Evolutionary conservation across 23 tunicate genomes (phyloP).

Genomic region (Styela clava): DNA sequence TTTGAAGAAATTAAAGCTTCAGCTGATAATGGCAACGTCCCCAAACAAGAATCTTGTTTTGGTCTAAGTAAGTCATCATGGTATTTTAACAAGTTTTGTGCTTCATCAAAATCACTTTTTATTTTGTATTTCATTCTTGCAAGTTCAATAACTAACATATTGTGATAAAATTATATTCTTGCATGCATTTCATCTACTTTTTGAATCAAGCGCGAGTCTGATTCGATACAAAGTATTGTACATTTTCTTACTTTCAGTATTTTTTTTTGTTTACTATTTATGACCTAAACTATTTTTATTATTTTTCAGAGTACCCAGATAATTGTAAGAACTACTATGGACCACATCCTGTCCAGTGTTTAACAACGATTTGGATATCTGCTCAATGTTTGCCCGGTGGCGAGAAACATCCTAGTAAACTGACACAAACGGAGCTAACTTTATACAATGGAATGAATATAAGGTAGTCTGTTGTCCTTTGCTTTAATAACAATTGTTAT

Average conservation of each 20-base stretch:
- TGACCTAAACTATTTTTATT: too few species aligned
- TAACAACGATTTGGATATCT: slow-evolving; percentile 6
- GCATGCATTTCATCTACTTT: too few species aligned
- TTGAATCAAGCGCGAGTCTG: too few species aligned
- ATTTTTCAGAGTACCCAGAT: slow-evolving; percentile 9
- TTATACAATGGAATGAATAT: slow-evolving; percentile 10
- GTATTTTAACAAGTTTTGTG: too few species aligned
- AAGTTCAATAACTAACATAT: too few species aligned
- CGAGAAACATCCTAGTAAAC: slow-evolving; percentile 18
- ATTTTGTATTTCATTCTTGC: too few species aligned
- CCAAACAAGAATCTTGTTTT: slow-evolving; percentile 23
- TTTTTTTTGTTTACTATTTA: too few species aligned
- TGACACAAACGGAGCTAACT: not conserved
- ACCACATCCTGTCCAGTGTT: slow-evolving; percentile 10
- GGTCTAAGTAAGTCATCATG: slow-evolving; percentile 14
- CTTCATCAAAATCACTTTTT: too few species aligned
- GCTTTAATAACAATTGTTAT: too few species aligned
- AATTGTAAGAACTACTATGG: slow-evolving; percentile 12
- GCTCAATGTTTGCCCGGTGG: slow-evolving; percentile 11
- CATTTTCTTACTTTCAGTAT: too few species aligned
- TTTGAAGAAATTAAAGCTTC: not conserved
- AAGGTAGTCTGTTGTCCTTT: not conserved
- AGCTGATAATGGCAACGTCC: slow-evolving; percentile 15
- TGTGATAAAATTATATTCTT: too few species aligned
- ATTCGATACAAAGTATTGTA: too few species aligned